Evolutionary conservation across 2,113 vertebrate genomes (phyloP).

Genomic region (Hemiprocne comata): DNA sequence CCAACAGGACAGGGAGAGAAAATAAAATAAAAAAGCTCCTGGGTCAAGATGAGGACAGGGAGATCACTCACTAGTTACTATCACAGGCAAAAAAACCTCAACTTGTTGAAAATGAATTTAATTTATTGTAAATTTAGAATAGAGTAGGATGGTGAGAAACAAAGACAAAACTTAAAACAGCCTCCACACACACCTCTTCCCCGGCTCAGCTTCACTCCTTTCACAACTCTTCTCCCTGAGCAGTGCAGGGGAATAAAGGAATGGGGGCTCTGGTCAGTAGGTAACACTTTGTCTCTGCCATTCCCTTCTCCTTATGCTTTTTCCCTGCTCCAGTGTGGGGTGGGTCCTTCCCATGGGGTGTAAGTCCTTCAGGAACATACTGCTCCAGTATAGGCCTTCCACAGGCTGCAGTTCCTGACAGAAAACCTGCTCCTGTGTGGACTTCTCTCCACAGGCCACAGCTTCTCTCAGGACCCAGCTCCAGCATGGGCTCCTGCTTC

Average conservation of each 20-base stretch:
- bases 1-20: not conserved
- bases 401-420: not conserved
- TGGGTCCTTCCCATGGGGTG: accelerated
- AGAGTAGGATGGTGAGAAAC: not conserved
- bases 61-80: not conserved
- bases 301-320: not conserved
- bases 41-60: not conserved
- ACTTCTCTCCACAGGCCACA: not conserved
- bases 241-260: not conserved
- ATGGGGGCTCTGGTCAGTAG: not conserved
- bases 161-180: not conserved
- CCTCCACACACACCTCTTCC: accelerated
- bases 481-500: not conserved
- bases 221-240: not conserved
- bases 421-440: not conserved
- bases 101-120: not conserved
- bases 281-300: not conserved
- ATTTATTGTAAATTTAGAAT: not conserved
- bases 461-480: not conserved
- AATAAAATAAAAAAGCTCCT: not conserved
- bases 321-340: not conserved
- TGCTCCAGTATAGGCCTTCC: not conserved
- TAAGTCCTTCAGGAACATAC: not conserved
- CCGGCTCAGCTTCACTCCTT: not conserved
- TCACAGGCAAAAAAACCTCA: not conserved